phyloP scores from a whole-genome alignment of 2,113 vertebrate species.

The Jaculus jaculus region DNA sequence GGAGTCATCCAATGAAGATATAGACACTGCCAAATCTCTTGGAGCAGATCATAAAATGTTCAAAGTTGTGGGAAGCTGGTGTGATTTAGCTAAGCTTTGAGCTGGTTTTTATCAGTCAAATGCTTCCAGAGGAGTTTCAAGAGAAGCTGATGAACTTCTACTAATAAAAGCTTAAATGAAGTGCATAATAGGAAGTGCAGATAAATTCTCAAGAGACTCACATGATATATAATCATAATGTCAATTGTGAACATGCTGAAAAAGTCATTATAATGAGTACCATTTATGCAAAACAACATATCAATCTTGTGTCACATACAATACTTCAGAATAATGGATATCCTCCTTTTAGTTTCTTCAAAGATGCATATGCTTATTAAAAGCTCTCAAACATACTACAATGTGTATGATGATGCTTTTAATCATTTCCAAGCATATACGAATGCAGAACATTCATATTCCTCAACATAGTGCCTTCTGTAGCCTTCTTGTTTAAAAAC shows the following conservation, averaged over 20 bases:
- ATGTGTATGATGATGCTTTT: neutral
- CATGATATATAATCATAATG: slow-evolving; percentile 28
- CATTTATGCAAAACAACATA: slow-evolving; percentile 7
- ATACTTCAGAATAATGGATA: neutral
- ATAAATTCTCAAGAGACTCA: neutral
- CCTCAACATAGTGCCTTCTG: neutral
- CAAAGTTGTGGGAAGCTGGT: slow-evolving; percentile 31
- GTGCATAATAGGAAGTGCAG: neutral
- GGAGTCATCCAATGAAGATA: neutral
- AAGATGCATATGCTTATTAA: slow-evolving; percentile 7
- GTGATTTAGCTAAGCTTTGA: slow-evolving; percentile 40
- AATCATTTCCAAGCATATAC: neutral
- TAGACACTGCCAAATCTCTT: slow-evolving; percentile 32
- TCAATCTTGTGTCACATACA: neutral
- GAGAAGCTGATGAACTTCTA: slow-evolving; percentile 45
- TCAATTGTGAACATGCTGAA: neutral
- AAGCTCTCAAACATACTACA: neutral
- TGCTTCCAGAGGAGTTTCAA: slow-evolving; percentile 26
- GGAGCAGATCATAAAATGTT: slow-evolving; percentile 38
- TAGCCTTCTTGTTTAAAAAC: neutral
- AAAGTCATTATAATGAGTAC: neutral
- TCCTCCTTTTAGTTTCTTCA: neutral
- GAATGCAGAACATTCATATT: neutral
- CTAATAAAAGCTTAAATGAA: slow-evolving; percentile 25
- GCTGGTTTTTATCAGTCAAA: slow-evolving; percentile 15